A percentile compares a stretch with the other conserved stretches of the same genome.
phyloP scores from a whole-genome alignment of 2,888 invertebrate genomes.

The Blomia tropicalis region DNA sequence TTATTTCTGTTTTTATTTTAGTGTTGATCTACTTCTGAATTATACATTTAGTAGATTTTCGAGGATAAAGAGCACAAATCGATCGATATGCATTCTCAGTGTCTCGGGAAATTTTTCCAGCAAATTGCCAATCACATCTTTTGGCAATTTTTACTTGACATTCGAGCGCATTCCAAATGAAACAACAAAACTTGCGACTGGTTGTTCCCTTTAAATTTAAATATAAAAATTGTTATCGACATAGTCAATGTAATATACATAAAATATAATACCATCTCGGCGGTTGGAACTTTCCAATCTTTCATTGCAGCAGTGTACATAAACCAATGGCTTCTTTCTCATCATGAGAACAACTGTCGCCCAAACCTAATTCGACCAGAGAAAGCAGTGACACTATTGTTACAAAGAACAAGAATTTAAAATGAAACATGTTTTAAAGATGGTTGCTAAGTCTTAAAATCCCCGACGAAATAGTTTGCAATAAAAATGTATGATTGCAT shows the following conservation, averaged over 20 bases:
- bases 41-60: background rate
- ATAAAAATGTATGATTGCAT: no score
- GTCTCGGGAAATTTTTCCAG: background rate
- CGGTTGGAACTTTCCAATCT: background rate
- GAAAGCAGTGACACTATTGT: background rate
- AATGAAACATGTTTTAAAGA: background rate
- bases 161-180: constrained; percentile 5
- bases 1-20: background rate
- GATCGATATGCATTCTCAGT: background rate
- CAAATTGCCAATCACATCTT: background rate
- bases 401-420: background rate
- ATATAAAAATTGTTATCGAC: no score
- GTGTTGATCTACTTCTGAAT: no score
- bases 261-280: no score
- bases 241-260: no score
- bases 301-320: background rate
- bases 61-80: background rate
- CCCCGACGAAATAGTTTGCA: no score
- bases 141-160: constrained; percentile 8
- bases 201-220: background rate
- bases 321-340: background rate
- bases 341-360: background rate
- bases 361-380: background rate
- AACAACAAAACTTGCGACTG: constrained; percentile 5
- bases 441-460: no score